phyloP scores from a whole-genome alignment of 2,113 vertebrate species.

The Fulica atra region DNA sequence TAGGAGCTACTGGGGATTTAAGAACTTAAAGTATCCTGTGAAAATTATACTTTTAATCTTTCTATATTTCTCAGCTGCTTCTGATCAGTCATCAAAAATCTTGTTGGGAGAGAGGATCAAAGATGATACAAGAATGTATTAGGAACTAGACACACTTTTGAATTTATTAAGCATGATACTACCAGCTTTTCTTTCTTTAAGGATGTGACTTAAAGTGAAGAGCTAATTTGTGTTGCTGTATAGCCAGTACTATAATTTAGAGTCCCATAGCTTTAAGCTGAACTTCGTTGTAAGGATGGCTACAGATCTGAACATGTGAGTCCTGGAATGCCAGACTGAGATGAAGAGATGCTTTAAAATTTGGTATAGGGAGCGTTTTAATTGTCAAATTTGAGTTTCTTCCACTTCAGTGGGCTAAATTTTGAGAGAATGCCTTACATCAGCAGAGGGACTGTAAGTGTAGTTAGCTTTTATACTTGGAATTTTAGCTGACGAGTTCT shows the following conservation, averaged over 20 bases:
- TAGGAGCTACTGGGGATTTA: not conserved
- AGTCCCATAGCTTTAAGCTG: not conserved
- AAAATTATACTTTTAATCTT: not conserved
- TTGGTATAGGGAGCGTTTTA: not conserved
- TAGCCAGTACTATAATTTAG: not conserved
- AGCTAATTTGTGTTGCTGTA: not conserved
- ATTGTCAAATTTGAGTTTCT: not conserved
- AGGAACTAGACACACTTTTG: not conserved
- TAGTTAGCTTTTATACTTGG: not conserved
- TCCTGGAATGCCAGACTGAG: not conserved
- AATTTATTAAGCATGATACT: not conserved
- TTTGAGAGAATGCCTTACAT: not conserved
- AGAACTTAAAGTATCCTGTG: not conserved
- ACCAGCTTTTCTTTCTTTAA: not conserved
- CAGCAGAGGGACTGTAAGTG: not conserved
- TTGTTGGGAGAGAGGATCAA: not conserved
- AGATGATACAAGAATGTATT: not conserved
- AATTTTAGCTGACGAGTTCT: not conserved
- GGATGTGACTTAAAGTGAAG: not conserved
- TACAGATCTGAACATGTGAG: not conserved
- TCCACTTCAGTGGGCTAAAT: not conserved
- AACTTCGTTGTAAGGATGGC: not conserved
- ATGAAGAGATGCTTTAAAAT: constrained; percentile 8
- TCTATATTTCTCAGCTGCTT: not conserved
- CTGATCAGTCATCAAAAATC: not conserved